Evolutionary conservation across 2,797 vertebrate genomes (phyloP).

Genomic region (Synanceia verrucosa): DNA sequence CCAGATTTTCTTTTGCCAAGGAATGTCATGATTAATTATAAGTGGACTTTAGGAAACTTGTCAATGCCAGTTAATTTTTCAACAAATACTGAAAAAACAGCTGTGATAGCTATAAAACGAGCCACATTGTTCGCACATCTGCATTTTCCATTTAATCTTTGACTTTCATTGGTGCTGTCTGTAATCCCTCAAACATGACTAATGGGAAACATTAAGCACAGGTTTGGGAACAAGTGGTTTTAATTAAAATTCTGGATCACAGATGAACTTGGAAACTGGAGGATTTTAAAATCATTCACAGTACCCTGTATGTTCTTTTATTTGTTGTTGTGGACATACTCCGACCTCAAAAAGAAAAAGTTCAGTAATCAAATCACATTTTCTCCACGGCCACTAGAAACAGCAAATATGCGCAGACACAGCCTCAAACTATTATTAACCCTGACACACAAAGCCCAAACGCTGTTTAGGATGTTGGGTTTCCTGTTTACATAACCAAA

Average conservation of each 20-base stretch:
- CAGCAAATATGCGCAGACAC: constrained; percentile 26
- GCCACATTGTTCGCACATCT: constrained; percentile 86
- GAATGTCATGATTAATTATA: constrained; percentile 69
- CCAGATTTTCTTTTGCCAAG: constrained; percentile 34
- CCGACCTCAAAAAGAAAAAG: constrained; percentile 40
- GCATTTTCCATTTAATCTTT: constrained; percentile 89
- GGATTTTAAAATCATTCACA: constrained; percentile 62
- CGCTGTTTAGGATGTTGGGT: constrained; percentile 51
- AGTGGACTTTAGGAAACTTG: constrained; percentile 68
- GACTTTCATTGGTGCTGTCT: constrained; percentile 88
- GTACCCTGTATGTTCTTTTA: constrained; percentile 57
- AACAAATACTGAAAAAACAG: constrained; percentile 73
- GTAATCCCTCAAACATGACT: constrained; percentile 93
- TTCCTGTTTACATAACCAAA: constrained; percentile 64
- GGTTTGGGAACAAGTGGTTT: constrained; percentile 81
- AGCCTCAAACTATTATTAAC: constrained; percentile 44
- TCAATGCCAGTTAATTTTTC: constrained; percentile 72
- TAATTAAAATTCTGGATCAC: constrained; percentile 81
- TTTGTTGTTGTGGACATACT: constrained; percentile 59
- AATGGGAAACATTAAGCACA: constrained; percentile 90
- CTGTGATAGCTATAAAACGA: constrained; percentile 80
- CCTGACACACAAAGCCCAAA: constrained; percentile 31
- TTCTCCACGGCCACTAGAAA: constrained; percentile 22
- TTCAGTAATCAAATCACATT: constrained; percentile 47
- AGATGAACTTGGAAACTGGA: constrained; percentile 65